Evolutionary conservation across 1,140 invertebrate genomes (phyloP), one percentile per base, ranked within the genome.

Genomic region (Apocrypta bakeri): DNA sequence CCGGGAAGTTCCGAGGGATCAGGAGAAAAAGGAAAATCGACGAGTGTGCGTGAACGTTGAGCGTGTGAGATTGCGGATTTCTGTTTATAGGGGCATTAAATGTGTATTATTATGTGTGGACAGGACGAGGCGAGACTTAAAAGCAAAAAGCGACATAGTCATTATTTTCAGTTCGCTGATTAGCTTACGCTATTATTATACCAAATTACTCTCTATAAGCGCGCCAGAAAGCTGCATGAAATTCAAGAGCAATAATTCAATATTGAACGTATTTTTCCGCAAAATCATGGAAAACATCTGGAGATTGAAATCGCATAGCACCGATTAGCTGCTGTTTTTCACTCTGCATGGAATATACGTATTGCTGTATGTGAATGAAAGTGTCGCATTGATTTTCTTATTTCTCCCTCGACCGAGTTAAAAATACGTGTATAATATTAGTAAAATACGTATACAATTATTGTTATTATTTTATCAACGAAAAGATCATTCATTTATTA

Each of bases 131-230:
- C 82, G 82, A 83, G 78, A 79, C 72, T 79, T 74, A 64, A 75
- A 69, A 83, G 82, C 82, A 76, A 83, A 83, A 83, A 83, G 82
- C 82, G 82, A 83, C 77, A 73, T 83, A 79, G 77, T 83, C 77
- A 79, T 75, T 79, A 33, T 79, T 83, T 79, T 80, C 77, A 80
- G 77, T 83, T 83, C 82, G 82, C 82, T 83, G 78, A 83, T 80
- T 83, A 83, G 82, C 82, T 83, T 83, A 71, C 80, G 25, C n/a
- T n/a, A n/a, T n/a, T n/a, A n/a, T 40, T 37, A 76, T 83, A 83
- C 82, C 82, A 83, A 83, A 83, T 83, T 80, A 64, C 33, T 73
- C 73, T 78, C 17, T 56, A 21, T 56, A 68, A 21, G 76, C 56
- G 76, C 56, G 74, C 75, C 63, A 37, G 48, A 72, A 21, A 66